A percentile compares a stretch with the other conserved stretches of the same genome.
Conservation (phyloP, 1,140 invertebrate species). For the Delia radicum region DNA sequence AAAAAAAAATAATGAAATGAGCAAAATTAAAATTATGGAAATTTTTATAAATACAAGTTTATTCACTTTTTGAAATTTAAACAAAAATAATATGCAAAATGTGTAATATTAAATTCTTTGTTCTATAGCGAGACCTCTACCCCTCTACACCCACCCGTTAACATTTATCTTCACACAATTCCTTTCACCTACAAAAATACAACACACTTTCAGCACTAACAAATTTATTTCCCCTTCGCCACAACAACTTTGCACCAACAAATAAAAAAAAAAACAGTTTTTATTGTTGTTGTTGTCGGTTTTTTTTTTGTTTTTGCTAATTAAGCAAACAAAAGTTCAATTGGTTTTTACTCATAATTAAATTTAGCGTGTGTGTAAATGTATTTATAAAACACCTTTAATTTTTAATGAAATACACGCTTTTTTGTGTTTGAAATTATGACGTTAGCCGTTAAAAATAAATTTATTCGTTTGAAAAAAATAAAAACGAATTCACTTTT, state of each 20-base stretch:
- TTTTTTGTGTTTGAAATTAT: background rate
- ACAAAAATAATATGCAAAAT: background rate
- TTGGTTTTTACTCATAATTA: background rate
- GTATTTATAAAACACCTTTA: constrained; percentile 8
- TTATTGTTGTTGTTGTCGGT: background rate
- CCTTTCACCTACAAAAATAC: background rate
- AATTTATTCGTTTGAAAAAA: background rate
- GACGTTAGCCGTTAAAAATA: background rate
- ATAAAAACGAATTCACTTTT: background rate
- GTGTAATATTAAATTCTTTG: constrained; percentile 5
- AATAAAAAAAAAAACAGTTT: background rate
- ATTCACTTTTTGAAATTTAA: background rate
- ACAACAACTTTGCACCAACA: background rate
- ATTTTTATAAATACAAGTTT: background rate
- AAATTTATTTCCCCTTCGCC: background rate
- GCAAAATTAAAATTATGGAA: background rate
- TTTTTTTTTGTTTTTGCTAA: constrained; percentile 2
- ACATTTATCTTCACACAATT: background rate
- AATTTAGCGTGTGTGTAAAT: background rate
- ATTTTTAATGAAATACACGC: background rate
- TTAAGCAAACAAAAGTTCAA: constrained; percentile 3
- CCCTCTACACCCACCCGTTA: background rate
- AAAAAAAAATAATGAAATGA: background rate
- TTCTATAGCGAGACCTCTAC: background rate
- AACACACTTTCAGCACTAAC: background rate